A percentile compares a stretch with the other conserved stretches of the same genome.
phyloP scores from a whole-genome alignment of 2,113 vertebrate species.

The Zosterops lateralis region DNA sequence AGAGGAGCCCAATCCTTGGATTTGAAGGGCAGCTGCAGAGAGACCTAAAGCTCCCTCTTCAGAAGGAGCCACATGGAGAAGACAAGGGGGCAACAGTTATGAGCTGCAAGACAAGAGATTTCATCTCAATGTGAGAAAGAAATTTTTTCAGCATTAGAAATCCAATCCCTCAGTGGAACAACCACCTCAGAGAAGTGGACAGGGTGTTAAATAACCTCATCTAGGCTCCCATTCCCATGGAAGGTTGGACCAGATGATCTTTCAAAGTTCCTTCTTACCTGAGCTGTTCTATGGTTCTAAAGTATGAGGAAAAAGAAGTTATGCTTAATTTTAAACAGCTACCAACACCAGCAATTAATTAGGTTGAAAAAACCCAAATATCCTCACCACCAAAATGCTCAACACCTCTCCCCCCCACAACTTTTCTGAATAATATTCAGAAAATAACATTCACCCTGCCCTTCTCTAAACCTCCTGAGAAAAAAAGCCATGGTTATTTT shows the following conservation, averaged over 20 bases:
- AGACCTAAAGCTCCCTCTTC: not conserved
- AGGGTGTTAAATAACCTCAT: not conserved
- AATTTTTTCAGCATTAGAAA: not conserved
- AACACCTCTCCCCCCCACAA: rapidly evolving
- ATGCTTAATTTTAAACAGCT: not conserved
- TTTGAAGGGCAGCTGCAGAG: not conserved
- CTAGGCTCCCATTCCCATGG: not conserved
- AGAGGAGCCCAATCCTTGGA: not conserved
- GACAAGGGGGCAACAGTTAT: not conserved
- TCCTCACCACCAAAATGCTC: no score
- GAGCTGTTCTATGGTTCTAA: not conserved
- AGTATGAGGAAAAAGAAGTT: not conserved
- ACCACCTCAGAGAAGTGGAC: not conserved
- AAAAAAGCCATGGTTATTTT: not conserved
- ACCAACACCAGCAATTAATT: not conserved
- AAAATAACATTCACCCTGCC: not conserved
- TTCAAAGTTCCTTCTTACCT: not conserved
- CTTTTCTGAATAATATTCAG: not conserved
- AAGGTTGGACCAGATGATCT: not conserved
- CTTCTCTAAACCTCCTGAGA: not conserved
- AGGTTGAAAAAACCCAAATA: not conserved
- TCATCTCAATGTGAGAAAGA: not conserved
- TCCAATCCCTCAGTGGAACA: not conserved
- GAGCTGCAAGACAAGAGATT: not conserved
- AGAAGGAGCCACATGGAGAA: not conserved